Evolutionary conservation across 2,113 vertebrate species (phyloP).

Genomic region (Pygathrix nemaeus): DNA sequence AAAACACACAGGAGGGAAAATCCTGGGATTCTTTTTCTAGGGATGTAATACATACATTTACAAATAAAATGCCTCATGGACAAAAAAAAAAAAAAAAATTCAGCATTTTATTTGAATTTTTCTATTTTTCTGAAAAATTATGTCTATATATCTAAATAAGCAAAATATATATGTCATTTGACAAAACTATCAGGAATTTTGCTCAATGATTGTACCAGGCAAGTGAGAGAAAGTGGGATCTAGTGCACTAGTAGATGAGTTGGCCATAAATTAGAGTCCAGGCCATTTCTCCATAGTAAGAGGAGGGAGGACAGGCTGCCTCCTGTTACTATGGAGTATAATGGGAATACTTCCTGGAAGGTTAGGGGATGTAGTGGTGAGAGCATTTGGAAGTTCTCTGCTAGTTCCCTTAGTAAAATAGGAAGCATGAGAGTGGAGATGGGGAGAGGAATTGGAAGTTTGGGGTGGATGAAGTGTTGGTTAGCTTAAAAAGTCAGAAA

Average conservation of each 20-base stretch:
- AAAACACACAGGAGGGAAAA: no score
- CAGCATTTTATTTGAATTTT: background rate
- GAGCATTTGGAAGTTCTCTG: background rate
- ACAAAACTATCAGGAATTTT: background rate
- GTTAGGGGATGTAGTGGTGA: background rate
- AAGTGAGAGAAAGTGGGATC: background rate
- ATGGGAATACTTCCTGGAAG: background rate
- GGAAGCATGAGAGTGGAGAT: background rate
- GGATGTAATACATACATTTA: no score
- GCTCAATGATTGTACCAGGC: background rate
- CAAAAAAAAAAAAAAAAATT: no score
- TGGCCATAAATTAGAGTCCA: background rate
- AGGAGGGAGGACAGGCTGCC: background rate
- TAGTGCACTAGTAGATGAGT: background rate
- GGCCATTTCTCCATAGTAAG: background rate
- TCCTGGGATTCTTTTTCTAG: no score
- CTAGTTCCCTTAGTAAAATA: background rate
- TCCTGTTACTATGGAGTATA: no score
- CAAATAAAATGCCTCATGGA: no score
- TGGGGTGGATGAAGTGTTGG: background rate
- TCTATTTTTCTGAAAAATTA: background rate
- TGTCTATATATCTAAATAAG: background rate
- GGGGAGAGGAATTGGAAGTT: background rate
- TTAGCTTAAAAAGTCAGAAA: background rate
- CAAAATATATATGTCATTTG: background rate